Evolutionary conservation across 2,113 vertebrate genomes (phyloP), one percentile per base, ranked within the genome.

Genomic region (Pterocles orientalis): DNA sequence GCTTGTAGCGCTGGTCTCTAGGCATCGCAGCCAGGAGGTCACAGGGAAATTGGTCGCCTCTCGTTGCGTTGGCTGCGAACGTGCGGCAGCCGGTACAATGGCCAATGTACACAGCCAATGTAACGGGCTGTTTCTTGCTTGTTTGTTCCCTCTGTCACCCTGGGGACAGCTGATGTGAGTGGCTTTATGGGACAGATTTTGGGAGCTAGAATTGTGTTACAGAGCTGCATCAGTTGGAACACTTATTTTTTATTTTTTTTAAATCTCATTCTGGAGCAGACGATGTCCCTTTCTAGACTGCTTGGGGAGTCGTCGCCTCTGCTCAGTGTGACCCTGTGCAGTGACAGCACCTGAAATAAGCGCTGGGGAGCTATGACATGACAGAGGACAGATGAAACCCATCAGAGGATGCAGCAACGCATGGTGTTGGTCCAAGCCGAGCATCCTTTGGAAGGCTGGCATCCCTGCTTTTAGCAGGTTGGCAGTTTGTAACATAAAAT

Each of bases 21-120:
- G 39, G 47, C 33, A 1, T 12, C 8, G 5, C 15, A 5, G 2
- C 21, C 7, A 3, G 7, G 56, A 20, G 36, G n/a, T 9, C 50
- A 10, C 6, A 3, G 18, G 5, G 8, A 25, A 18, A 20, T 56
- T 14, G 3, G 3, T 33, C 2, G 15, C 16, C 8, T 57, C 14
- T 16, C 24, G 24, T 3, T 14, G 18, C 3, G 23, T 6, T 34
- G 79, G 18, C 71, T 56, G 47, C 18, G 18, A 17, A 14, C 1
- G 2, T 5, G 41, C 41, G 11, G 41, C 41, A 41, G 41, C 41
- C n/a, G n/a, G n/a, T n/a, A n/a, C n/a, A n/a, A n/a, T n/a, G n/a
- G n/a, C n/a, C 41, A 39, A 2, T 14, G 3, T 3, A 10, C 0
- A 3, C 11, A 21, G 17, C 69, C 25, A 1, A 12, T 10, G 3